Conservation (phyloP, 2,888 invertebrate species). For the Dyspetes luteomarginatus region DNA sequence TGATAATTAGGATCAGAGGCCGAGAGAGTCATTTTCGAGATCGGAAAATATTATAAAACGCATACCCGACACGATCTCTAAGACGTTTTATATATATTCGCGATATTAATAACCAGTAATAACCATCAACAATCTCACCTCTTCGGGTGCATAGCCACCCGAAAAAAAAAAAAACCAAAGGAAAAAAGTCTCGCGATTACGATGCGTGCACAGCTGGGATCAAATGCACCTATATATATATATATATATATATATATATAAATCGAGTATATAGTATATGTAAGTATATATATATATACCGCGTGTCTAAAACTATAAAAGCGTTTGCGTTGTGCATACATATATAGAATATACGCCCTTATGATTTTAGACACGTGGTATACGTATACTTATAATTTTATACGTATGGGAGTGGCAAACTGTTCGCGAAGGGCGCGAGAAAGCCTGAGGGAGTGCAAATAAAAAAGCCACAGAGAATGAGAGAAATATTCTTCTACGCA, state of each 20-base stretch:
- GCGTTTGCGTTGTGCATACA: no score
- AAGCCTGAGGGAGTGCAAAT: constrained; percentile 52
- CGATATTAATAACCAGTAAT: constrained; percentile 67
- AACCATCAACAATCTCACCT: constrained; percentile 64
- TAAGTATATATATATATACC: no score
- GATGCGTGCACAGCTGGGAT: constrained; percentile 51
- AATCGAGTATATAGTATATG: background rate
- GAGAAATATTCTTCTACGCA: constrained; percentile 28
- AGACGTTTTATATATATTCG: background rate
- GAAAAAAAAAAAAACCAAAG: constrained; percentile 31
- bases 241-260: no score
- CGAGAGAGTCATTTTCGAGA: constrained; percentile 63
- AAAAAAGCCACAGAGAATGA: constrained; percentile 26
- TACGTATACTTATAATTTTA: background rate
- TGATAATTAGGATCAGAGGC: constrained; percentile 76
- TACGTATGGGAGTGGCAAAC: constrained; percentile 51
- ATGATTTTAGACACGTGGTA: background rate
- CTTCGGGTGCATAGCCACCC: constrained; percentile 58
- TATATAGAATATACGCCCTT: no score
- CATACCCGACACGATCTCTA: constrained; percentile 10
- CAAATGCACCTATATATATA: constrained; percentile 2
- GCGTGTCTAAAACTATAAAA: no score
- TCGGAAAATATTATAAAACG: constrained; percentile 23
- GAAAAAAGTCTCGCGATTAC: constrained; percentile 9
- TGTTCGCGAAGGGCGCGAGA: constrained; percentile 57